Conservation (phyloP, 2,888 invertebrate species). For the Didymodactylos carnosus region DNA sequence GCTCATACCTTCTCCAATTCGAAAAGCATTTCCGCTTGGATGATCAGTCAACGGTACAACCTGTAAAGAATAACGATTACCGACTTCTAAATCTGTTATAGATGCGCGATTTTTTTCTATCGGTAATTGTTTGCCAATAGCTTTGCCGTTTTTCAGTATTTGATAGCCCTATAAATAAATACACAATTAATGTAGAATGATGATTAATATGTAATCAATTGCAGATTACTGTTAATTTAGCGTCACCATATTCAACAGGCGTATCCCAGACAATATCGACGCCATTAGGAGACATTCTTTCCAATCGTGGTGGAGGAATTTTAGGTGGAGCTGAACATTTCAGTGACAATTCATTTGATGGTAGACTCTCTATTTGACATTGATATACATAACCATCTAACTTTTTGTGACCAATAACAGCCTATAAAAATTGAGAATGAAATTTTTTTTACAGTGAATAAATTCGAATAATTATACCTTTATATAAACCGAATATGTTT, state of each 20-base stretch:
- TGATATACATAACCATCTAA: not conserved
- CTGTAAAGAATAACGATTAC: constrained; percentile 30
- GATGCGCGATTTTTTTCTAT: constrained; percentile 27
- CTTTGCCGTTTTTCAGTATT: constrained; percentile 30
- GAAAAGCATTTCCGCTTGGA: constrained; percentile 24
- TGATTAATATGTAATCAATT: constrained; percentile 2
- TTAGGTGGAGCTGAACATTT: constrained; percentile 31
- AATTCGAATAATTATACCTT: too few relatives aligned
- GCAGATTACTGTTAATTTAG: constrained; percentile 29
- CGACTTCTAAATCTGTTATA: constrained; percentile 28
- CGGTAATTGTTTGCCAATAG: constrained; percentile 32
- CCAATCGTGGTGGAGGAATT: constrained; percentile 28
- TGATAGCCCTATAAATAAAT: constrained; percentile 26
- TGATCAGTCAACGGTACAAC: constrained; percentile 32
- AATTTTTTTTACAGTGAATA: too few relatives aligned
- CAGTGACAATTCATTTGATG: constrained; percentile 29
- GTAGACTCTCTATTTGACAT: not conserved
- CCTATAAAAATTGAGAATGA: too few relatives aligned
- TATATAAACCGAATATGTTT: not conserved
- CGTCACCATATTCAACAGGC: constrained; percentile 32
- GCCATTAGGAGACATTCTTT: constrained; percentile 29
- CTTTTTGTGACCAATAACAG: not conserved
- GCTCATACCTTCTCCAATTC: not conserved
- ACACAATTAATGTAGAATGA: not conserved
- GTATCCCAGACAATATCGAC: constrained; percentile 32